Base-by-base conservation (phyloP, 2,888 invertebrate genomes). In the Cotesia congregata region DNA sequence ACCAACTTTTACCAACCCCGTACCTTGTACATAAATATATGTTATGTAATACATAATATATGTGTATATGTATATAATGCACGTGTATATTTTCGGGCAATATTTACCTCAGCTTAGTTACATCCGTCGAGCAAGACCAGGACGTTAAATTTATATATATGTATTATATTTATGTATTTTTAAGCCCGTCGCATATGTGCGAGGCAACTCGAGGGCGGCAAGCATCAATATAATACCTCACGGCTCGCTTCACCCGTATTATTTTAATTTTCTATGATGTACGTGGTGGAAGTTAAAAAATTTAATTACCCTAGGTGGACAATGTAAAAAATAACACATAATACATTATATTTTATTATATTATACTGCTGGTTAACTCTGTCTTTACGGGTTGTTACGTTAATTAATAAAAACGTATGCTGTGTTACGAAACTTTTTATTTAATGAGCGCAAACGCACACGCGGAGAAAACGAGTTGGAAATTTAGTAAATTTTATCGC, bases 21-120 rank as follows among this genome's bases (percentile, higher is more conserved):
- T 40, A n/a, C 15, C 38, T n/a, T 60, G 5, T 40, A 72, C 62
- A 40, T 72, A 60, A n/a, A 3, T 60, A n/a, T 9, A 9, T 60
- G 5, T 60, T n/a, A 60, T 60, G 9, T 60, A n/a, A n/a, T 30
- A 30, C 2, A 60, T 6, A 30, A 30, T 30, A 30, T 30, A 3
- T 30, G 3, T 30, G 30, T 30, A 30, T 30, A 20, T n/a, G 20
- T 62, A 41, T 65, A 74, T 74, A 17, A 17, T 17, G 1, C 17
- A 17, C 17, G 17, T 17, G 17, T 17, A 74, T 79, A 79, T 79
- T 79, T 78, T 78, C 50, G 77, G 75, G 50, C 73, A 77, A 77
- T 80, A 80, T 80, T 80, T 80, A 80, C 79, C 77, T 76, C 80
- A 77, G 67, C 76, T 78, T 78, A 68, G 72, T 79, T 75, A 78